Evolutionary conservation across 2,113 vertebrate genomes (phyloP).

Genomic region (Pedionomus torquatus): DNA sequence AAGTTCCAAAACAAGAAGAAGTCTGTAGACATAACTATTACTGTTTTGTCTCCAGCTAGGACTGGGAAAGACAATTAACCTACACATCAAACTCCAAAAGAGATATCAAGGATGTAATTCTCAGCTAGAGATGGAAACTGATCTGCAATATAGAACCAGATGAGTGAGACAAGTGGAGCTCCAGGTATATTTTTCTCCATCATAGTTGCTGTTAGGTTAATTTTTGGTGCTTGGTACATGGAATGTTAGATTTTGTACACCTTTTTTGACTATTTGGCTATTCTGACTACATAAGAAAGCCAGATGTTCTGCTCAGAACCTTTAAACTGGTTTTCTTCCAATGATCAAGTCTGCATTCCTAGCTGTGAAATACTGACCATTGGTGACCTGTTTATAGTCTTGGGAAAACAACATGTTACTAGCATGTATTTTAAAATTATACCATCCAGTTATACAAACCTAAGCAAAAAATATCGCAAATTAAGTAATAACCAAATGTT

Average conservation of each 20-base stretch:
- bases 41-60: neutral
- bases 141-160: neutral
- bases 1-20: neutral
- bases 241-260: neutral
- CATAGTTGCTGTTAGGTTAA: neutral
- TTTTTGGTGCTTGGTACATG: neutral
- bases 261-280: neutral
- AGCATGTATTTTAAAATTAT: neutral
- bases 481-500: neutral
- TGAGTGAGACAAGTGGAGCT: neutral
- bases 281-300: neutral
- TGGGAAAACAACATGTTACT: neutral
- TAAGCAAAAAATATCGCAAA: neutral
- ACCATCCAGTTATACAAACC: neutral
- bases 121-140: neutral
- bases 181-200: neutral
- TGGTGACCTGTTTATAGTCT: neutral
- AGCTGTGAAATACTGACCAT: neutral
- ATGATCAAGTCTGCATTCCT: neutral
- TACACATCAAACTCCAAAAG: neutral
- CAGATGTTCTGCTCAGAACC: neutral
- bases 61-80: neutral
- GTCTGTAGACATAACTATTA: neutral
- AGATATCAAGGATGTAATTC: neutral
- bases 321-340: neutral